phyloP scores from a whole-genome alignment of 2,797 vertebrate genomes.

The Cirrhinus molitorella region DNA sequence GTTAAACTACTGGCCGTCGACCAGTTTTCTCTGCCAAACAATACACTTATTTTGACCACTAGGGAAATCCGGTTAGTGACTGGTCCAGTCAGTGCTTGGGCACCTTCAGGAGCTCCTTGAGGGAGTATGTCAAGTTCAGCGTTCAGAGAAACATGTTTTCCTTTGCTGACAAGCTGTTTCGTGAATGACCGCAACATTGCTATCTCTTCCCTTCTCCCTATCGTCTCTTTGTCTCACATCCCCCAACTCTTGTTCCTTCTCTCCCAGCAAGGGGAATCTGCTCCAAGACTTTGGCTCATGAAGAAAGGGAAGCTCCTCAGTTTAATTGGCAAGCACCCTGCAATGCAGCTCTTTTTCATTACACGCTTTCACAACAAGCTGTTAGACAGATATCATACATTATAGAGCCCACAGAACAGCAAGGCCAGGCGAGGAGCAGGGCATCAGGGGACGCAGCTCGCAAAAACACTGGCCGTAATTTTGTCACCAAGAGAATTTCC shows the following conservation, averaged over 20 bases:
- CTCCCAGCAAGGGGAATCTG: conserved; percentile 49
- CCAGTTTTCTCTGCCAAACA: conserved; percentile 27
- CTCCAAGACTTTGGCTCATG: conserved; percentile 67
- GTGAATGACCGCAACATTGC: conserved; percentile 6
- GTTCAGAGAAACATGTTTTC: conserved; percentile 24
- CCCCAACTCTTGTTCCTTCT: conserved; percentile 49
- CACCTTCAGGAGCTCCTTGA: conserved; percentile 2
- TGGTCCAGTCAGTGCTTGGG: not conserved
- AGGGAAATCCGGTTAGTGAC: conserved; percentile 15
- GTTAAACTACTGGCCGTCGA: conserved; percentile 19
- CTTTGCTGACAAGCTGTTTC: conserved; percentile 11
- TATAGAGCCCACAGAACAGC: conserved; percentile 61
- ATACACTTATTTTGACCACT: conserved; percentile 39
- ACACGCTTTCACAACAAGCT: conserved; percentile 35
- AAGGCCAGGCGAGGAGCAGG: conserved; percentile 19
- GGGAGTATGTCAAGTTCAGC: conserved; percentile 6
- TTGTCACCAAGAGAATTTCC: conserved; percentile 23
- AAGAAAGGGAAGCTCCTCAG: conserved; percentile 64
- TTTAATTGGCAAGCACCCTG: conserved; percentile 47
- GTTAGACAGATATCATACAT: conserved; percentile 65
- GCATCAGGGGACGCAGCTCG: conserved; percentile 22
- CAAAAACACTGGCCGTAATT: conserved; percentile 44
- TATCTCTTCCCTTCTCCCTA: conserved; percentile 4
- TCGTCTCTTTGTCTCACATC: conserved; percentile 54
- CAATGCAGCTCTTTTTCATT: conserved; percentile 51